A percentile compares a stretch with the other conserved stretches of the same genome.
Evolutionary conservation across 2,888 invertebrate genomes (phyloP).

Genomic region (Scaptomyza caliginosa): DNA sequence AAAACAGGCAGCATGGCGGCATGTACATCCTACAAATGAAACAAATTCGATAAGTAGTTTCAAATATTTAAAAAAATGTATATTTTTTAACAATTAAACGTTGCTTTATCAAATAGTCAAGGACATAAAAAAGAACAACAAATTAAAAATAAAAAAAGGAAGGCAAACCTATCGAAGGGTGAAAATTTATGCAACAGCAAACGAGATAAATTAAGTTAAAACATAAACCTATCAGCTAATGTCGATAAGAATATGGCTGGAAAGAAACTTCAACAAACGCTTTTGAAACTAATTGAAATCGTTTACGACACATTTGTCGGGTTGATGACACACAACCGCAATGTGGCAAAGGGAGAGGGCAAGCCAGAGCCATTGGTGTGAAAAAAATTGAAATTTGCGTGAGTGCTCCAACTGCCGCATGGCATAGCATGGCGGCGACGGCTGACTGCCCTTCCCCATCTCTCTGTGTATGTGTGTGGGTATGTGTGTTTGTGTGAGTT

Average conservation of each 20-base stretch:
- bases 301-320: constrained; percentile 53
- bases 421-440: constrained; percentile 52
- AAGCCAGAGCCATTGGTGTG: constrained; percentile 81
- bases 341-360: constrained; percentile 75
- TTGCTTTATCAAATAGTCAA: too few species aligned
- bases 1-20: constrained; percentile 65
- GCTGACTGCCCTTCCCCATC: constrained; percentile 52
- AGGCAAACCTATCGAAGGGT: too few species aligned
- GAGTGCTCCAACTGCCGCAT: constrained; percentile 75
- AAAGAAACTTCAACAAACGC: too few species aligned
- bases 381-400: constrained; percentile 82
- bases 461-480: constrained; percentile 1
- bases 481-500: constrained; percentile 20
- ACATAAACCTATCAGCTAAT: too few species aligned
- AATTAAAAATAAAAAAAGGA: too few species aligned
- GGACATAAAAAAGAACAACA: too few species aligned
- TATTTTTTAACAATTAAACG: too few species aligned
- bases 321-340: constrained; percentile 56
- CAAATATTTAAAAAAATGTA: neutral
- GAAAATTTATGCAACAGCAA: too few species aligned
- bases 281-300: too few species aligned
- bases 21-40: constrained; percentile 44
- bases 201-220: too few species aligned
- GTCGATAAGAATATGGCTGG: too few species aligned
- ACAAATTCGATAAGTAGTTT: constrained; percentile 9